Conservation (phyloP, 2,797 vertebrate genomes). For the Oophaga sylvatica region DNA sequence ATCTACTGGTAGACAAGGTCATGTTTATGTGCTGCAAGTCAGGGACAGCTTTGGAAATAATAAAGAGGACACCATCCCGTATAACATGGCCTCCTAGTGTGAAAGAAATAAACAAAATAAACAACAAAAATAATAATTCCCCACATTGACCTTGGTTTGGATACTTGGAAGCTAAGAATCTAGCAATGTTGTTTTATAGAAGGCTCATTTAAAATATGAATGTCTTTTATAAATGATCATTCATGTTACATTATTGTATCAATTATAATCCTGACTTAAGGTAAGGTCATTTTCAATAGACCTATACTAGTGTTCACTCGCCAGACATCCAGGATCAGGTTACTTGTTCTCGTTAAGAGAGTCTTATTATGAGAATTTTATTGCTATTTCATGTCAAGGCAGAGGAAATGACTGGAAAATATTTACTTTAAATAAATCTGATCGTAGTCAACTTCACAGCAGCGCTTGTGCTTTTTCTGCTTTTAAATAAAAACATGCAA, state of each 20-base stretch:
- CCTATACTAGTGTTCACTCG: constrained; percentile 52
- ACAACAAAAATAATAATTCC: background rate
- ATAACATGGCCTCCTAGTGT: background rate
- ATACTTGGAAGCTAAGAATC: background rate
- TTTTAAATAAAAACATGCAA: constrained; percentile 48
- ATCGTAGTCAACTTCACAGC: constrained; percentile 63
- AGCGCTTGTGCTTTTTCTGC: constrained; percentile 36
- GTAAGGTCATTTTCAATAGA: constrained; percentile 53
- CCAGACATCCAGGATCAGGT: constrained; percentile 10
- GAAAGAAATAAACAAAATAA: too few species aligned
- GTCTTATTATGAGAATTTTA: constrained; percentile 49
- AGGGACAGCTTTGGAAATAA: background rate
- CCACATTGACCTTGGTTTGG: background rate
- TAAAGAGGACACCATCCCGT: background rate
- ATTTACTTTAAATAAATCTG: constrained; percentile 60
- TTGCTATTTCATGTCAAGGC: constrained; percentile 56
- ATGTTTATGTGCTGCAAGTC: background rate
- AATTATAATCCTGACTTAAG: constrained; percentile 40
- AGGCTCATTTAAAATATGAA: background rate
- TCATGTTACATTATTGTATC: constrained; percentile 32
- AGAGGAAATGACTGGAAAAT: constrained; percentile 50
- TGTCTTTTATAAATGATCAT: constrained; percentile 7
- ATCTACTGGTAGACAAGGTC: background rate
- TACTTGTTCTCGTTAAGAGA: constrained; percentile 57
- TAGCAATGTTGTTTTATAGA: background rate